A percentile compares a stretch with the other conserved stretches of the same genome.
phyloP scores from a whole-genome alignment of 2,797 vertebrate genomes.

The Carduelis carduelis region DNA sequence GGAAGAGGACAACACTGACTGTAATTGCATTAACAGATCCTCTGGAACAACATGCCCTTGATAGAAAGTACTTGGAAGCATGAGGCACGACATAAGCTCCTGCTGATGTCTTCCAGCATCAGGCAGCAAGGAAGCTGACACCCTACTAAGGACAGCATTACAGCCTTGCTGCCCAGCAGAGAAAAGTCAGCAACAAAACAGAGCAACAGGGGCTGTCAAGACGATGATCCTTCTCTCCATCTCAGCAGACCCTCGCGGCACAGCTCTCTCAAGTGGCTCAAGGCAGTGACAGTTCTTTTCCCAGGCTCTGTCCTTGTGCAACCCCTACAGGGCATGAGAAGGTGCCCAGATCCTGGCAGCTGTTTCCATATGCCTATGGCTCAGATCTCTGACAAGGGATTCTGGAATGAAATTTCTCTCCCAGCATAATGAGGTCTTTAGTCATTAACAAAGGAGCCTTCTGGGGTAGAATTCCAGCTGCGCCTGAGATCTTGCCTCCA shows the following conservation, averaged over 20 bases:
- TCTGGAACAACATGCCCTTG: neutral
- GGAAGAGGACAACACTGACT: neutral
- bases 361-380: neutral
- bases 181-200: neutral
- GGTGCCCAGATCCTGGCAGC: constrained; percentile 7
- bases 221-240: neutral
- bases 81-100: neutral
- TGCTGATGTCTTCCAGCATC: neutral
- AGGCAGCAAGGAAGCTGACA: neutral
- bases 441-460: constrained; percentile 19
- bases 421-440: constrained; percentile 12
- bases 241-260: neutral
- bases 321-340: neutral
- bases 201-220: neutral
- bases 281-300: neutral
- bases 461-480: constrained; percentile 36
- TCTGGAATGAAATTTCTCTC: neutral
- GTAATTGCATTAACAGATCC: neutral
- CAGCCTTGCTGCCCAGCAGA: neutral
- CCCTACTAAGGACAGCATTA: neutral
- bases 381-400: constrained; percentile 3
- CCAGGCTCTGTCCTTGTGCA: neutral
- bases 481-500: neutral
- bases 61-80: neutral
- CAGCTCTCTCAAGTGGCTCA: neutral